Percentiles rank a stretch among this genome's conserved stretches.
phyloP scores from a whole-genome alignment of 2,888 invertebrate genomes.

The Laothoe populi region DNA sequence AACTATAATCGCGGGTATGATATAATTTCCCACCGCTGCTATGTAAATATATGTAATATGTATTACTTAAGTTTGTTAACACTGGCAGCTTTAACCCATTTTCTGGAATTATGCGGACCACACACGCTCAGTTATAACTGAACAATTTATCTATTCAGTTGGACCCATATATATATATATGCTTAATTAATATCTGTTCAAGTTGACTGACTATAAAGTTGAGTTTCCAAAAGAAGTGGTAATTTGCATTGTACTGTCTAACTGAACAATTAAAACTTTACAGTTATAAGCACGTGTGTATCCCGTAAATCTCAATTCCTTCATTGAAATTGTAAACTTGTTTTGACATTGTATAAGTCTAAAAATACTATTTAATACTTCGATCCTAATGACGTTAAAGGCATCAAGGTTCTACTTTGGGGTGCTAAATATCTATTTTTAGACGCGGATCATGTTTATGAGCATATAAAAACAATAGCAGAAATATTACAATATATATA shows the following conservation, averaged over 20 bases:
- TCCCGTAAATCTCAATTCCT: not conserved
- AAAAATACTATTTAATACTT: slow-evolving; percentile 3
- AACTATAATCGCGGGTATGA: slow-evolving; percentile 70
- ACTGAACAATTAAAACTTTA: not conserved
- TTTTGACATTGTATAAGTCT: not conserved
- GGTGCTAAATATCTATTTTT: slow-evolving; percentile 6
- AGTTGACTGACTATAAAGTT: not conserved
- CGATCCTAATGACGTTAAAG: no score
- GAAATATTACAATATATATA: no score
- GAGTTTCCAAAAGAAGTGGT: not conserved
- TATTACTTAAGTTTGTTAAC: slow-evolving; percentile 33
- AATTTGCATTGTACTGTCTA: no score
- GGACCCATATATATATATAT: not conserved
- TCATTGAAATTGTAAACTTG: not conserved
- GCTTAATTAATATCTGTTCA: not conserved
- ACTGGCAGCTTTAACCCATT: slow-evolving; percentile 34
- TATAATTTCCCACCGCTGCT: slow-evolving; percentile 76
- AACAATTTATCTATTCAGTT: no score
- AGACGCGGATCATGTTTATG: not conserved
- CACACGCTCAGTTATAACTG: not conserved
- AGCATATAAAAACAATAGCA: not conserved
- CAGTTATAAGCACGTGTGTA: not conserved
- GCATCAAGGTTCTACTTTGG: not conserved
- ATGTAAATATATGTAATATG: slow-evolving; percentile 56
- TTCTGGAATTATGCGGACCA: not conserved